These are phyloP conservation scores for Capreolus pygargus DNA, from an alignment of 2,113 vertebrate genomes.

Conservation along the genomic window DNA sequence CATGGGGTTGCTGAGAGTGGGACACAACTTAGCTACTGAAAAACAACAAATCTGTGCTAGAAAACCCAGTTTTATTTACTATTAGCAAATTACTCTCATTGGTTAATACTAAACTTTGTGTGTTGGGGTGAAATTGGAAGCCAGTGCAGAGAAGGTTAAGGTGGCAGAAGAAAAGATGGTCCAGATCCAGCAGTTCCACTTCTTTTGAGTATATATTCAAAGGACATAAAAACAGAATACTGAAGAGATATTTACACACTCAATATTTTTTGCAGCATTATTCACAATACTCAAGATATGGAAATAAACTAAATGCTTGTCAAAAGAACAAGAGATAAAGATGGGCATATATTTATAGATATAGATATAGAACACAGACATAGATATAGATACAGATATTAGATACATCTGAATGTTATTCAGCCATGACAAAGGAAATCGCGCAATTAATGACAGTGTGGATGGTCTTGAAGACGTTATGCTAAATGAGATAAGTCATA, in stretches of 20 bases:
- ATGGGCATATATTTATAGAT: neutral
- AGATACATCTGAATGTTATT: neutral
- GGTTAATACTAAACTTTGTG: neutral
- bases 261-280: neutral
- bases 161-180: neutral
- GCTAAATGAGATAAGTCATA: neutral
- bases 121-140: neutral
- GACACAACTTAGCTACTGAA: neutral
- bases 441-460: neutral
- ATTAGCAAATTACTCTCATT: neutral
- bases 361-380: neutral
- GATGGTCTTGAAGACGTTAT: neutral
- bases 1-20: neutral
- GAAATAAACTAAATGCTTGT: neutral
- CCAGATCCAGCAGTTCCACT: neutral
- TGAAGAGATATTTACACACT: neutral
- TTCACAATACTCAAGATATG: neutral
- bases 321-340: neutral
- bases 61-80: neutral
- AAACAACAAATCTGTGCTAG: neutral
- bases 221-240: neutral
- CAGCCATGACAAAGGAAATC: neutral
- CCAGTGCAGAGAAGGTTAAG: neutral
- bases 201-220: neutral
- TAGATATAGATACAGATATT: neutral